These are phyloP conservation scores for Chloebia gouldiae DNA, from an alignment of 2,113 vertebrate genomes.

Conservation along the genomic window DNA sequence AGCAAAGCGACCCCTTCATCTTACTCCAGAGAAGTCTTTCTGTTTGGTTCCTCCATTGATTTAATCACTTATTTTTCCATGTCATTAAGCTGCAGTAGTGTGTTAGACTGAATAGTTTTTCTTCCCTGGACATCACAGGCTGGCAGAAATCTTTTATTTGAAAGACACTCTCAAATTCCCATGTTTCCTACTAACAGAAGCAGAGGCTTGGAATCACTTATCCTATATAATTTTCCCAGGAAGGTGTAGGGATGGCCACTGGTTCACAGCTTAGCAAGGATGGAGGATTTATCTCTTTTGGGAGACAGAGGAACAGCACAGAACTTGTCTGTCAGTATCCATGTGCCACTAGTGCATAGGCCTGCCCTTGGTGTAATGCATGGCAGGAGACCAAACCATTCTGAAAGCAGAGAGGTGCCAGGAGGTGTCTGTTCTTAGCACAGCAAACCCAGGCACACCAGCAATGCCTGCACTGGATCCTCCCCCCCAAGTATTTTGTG, in stretches of 20 bases:
- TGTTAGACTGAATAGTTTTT: background rate
- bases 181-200: background rate
- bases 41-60: background rate
- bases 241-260: background rate
- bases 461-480: background rate
- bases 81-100: background rate
- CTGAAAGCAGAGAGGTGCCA: background rate
- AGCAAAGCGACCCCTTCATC: background rate
- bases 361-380: rapidly evolving
- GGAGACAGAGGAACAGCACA: background rate
- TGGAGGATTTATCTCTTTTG: background rate
- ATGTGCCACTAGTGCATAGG: rapidly evolving
- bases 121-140: background rate
- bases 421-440: background rate
- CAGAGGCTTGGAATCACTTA: background rate
- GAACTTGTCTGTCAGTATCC: background rate
- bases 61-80: background rate
- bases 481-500: background rate
- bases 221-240: background rate
- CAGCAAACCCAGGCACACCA: background rate
- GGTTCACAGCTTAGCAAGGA: rapidly evolving
- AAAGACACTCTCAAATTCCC: background rate
- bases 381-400: background rate
- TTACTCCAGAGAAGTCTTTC: background rate
- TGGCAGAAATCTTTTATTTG: background rate